Percentiles rank a stretch among this genome's conserved stretches.
phyloP scores from a whole-genome alignment of 2,888 invertebrate genomes.

The Ceramica pisi region DNA sequence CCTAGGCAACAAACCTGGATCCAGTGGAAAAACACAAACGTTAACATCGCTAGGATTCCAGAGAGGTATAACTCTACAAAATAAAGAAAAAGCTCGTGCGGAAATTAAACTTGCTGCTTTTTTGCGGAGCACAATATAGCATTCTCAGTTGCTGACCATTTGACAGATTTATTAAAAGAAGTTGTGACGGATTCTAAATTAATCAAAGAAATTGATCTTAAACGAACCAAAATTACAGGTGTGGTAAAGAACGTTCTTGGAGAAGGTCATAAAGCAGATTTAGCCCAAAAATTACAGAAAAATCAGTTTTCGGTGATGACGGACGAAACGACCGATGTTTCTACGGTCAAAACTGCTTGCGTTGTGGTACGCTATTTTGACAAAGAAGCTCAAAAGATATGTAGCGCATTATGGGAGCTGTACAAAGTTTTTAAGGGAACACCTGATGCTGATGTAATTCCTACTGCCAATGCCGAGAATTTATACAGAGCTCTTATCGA shows the following conservation, averaged over 20 bases:
- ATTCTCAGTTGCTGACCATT: constrained; percentile 2
- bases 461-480: too few species aligned
- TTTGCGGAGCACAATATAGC: not conserved
- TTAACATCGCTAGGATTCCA: constrained; percentile 8
- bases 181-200: not conserved
- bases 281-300: constrained; percentile 6
- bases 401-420: too few species aligned
- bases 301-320: constrained; percentile 12
- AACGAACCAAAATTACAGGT: constrained; percentile 8
- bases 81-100: not conserved
- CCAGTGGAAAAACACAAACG: constrained; percentile 8
- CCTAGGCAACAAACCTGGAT: constrained; percentile 3
- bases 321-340: not conserved
- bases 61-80: constrained; percentile 1
- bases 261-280: constrained; percentile 13
- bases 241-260: constrained; percentile 12
- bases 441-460: too few species aligned
- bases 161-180: too few species aligned
- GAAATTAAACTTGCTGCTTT: constrained; percentile 12
- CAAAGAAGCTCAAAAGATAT: too few species aligned
- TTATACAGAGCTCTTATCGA: too few species aligned
- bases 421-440: too few species aligned
- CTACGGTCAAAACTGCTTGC: too few species aligned
- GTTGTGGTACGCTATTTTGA: too few species aligned
- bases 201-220: not conserved